Base-by-base conservation (phyloP, 2,888 invertebrate genomes). In the Diarsia dahlii region DNA sequence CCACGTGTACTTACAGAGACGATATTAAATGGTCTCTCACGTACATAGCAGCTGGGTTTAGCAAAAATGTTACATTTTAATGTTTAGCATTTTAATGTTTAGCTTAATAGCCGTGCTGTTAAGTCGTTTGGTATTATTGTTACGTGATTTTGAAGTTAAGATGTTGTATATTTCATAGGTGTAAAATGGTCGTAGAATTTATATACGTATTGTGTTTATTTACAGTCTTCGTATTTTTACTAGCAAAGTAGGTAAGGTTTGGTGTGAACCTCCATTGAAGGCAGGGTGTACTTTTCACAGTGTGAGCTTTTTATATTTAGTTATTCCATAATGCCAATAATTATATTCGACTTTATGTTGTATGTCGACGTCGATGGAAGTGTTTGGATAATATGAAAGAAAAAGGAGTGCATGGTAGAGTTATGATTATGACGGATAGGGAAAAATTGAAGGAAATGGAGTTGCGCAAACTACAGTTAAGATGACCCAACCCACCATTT, bases 31-130 rank as follows among this genome's bases (percentile, higher is more conserved):
- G 34, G 60, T 79, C 67, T 71, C 80, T 71, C 80, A 84, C 84
- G 81, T 81, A 84, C 70, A 68, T 56, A 60, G 60, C 84, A 74
- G 70, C 74, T 80, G 67, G 34, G 60, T 74, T 74, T 64, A 56
- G 70, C 63, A 81, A 73, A 74, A 84, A 74, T 74, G 60, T 56
- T 60, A 65, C 71, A 79, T 73, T 73, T 83, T 84, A 83, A 64
- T 83, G 79, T 79, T 71, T 50, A 68, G 63, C 52, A 28, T 74
- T 74, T n/a, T n/a, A n/a, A n/a, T n/a, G n/a, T n/a, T n/a, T n/a
- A n/a, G n/a, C 34, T 71, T 81, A 67, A 84, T 63, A 60, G 45
- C 66, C 52, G 71, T 39, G 54, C 34, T 65, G 46, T 66, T 58
- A 48, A 52, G 48, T 28, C 62, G 54, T 73, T 69, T 58, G 28